These are phyloP conservation scores for Mastomys coucha DNA, from an alignment of 2,113 vertebrate genomes.

Conservation along the genomic window DNA sequence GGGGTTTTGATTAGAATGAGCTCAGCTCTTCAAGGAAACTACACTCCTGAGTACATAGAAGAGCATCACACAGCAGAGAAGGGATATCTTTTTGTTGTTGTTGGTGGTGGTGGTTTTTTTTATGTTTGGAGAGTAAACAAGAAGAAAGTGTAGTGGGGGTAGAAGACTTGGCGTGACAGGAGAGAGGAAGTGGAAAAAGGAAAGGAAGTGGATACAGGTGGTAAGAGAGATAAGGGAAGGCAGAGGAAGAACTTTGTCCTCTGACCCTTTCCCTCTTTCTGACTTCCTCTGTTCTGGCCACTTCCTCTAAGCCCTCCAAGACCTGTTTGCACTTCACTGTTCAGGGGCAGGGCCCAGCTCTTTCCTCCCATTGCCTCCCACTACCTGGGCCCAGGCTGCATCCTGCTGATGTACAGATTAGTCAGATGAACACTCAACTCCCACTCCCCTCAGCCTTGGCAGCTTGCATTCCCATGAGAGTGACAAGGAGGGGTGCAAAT, in stretches of 20 bases:
- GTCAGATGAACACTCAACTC: conserved; percentile 75
- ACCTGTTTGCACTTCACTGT: background rate
- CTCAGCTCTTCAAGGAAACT: background rate
- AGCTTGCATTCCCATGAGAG: conserved; percentile 68
- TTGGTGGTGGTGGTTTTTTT: no score
- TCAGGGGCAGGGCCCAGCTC: background rate
- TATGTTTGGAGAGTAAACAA: background rate
- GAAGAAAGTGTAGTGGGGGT: background rate
- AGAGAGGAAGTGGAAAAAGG: background rate
- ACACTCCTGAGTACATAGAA: background rate
- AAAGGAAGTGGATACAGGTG: background rate
- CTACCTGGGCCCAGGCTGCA: conserved; percentile 60
- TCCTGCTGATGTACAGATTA: conserved; percentile 70
- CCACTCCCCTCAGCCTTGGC: conserved; percentile 72
- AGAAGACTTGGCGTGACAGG: background rate
- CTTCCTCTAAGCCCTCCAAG: background rate
- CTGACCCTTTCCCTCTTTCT: background rate
- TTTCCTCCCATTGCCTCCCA: conserved; percentile 60
- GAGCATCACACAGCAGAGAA: background rate
- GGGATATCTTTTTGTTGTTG: background rate
- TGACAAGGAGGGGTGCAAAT: conserved; percentile 71
- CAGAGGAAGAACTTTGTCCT: background rate
- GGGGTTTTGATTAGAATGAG: background rate
- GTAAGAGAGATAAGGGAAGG: background rate
- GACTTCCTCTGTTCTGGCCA: background rate